Evolutionary conservation across 2,888 invertebrate genomes (phyloP).

Genomic region (Conops quadrifasciatus): DNA sequence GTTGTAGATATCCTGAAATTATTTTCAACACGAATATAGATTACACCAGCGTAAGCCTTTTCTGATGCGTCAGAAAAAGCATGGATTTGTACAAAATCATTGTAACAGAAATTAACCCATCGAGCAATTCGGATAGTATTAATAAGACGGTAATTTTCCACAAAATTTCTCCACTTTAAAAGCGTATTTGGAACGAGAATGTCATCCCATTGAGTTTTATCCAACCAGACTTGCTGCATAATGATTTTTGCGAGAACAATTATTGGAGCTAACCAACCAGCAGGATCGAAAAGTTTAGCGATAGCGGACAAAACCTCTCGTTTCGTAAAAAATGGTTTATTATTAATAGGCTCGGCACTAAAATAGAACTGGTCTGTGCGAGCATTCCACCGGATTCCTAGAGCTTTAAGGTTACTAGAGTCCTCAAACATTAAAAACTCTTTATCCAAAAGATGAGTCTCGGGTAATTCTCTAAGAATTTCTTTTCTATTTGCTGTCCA

Average conservation of each 20-base stretch:
- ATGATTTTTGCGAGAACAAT: slow-evolving; percentile 35
- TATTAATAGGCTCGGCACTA: neutral
- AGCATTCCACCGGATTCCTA: slow-evolving; percentile 36
- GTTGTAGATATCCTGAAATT: neutral
- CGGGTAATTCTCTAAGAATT: slow-evolving; percentile 10
- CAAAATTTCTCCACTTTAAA: slow-evolving; percentile 20
- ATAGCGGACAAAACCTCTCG: neutral
- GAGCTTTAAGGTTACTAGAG: slow-evolving; percentile 12
- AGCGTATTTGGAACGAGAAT: slow-evolving; percentile 4
- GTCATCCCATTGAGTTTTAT: slow-evolving; percentile 35
- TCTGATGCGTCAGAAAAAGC: slow-evolving; percentile 40
- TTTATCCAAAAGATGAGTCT: neutral
- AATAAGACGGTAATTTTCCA: neutral
- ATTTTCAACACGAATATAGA: neutral
- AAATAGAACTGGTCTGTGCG: neutral
- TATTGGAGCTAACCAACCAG: slow-evolving; percentile 27
- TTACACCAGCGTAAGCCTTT: slow-evolving; percentile 25
- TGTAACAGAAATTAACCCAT: slow-evolving; percentile 25
- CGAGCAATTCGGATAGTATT: slow-evolving; percentile 32
- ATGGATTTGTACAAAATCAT: slow-evolving; percentile 23
- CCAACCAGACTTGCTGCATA: slow-evolving; percentile 36
- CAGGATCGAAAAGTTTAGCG: slow-evolving; percentile 13
- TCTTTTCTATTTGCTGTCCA: slow-evolving; percentile 27
- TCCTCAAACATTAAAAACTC: slow-evolving; percentile 18
- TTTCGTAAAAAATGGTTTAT: neutral